Evolutionary conservation across 1,140 invertebrate species (phyloP).

Genomic region (Nebria ingens): DNA sequence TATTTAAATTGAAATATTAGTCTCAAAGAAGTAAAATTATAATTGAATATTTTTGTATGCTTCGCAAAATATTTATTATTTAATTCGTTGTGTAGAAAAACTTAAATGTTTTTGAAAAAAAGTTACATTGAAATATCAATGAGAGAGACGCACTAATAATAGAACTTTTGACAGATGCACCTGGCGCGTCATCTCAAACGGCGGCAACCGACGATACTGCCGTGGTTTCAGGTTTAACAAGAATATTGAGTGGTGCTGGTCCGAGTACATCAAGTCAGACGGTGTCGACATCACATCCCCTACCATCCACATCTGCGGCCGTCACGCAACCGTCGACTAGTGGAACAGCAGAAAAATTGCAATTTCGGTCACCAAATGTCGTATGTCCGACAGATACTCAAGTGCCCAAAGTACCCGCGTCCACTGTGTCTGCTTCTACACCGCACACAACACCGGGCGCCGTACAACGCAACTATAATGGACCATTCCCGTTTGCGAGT

Average conservation of each 20-base stretch:
- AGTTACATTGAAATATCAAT: not conserved
- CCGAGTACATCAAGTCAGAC: not conserved
- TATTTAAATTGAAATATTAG: too few species aligned
- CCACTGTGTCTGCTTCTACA: constrained; percentile 47
- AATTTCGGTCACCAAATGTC: constrained; percentile 72
- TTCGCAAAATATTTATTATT: too few species aligned
- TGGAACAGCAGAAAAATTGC: constrained; percentile 26
- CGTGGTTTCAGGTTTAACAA: not conserved
- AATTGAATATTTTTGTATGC: too few species aligned
- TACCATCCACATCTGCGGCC: not conserved
- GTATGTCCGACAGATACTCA: constrained; percentile 69
- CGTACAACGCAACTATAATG: constrained; percentile 43
- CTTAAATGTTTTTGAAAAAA: not conserved
- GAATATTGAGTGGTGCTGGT: not conserved
- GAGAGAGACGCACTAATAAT: not conserved
- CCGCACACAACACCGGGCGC: constrained; percentile 37
- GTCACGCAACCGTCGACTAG: not conserved
- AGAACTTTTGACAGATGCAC: not conserved
- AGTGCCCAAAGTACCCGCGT: constrained; percentile 37
- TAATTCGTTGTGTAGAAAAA: too few species aligned
- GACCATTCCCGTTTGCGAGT: constrained; percentile 74
- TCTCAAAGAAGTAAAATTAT: too few species aligned
- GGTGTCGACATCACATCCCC: not conserved
- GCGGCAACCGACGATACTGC: not conserved
- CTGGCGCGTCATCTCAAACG: not conserved